Evolutionary conservation across 2,888 invertebrate species (phyloP).

Genomic region (Calliphora vomitoria): DNA sequence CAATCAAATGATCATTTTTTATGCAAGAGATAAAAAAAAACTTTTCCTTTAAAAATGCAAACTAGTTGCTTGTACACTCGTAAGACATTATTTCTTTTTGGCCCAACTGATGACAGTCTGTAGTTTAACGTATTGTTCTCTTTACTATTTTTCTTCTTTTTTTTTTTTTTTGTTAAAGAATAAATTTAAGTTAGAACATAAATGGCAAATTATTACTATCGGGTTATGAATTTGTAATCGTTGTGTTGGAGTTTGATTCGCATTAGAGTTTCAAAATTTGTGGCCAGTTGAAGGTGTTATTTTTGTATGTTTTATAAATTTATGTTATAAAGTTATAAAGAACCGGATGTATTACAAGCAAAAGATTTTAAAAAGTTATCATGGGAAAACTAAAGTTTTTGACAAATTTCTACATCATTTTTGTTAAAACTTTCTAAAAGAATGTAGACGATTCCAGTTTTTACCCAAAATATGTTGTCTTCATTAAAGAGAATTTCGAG

Average conservation of each 20-base stretch:
- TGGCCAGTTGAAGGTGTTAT: background rate
- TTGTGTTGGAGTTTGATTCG: background rate
- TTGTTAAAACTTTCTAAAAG: too few relatives aligned
- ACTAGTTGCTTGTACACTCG: background rate
- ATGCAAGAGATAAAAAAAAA: slow-evolving; percentile 47
- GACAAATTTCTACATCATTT: too few relatives aligned
- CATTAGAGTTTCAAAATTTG: background rate
- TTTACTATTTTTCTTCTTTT: background rate
- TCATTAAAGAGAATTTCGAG: too few relatives aligned
- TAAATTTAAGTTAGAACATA: slow-evolving; percentile 21
- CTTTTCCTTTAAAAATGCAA: slow-evolving; percentile 24
- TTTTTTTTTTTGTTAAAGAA: background rate
- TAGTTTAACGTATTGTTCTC: background rate
- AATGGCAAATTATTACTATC: slow-evolving; percentile 38
- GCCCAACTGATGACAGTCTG: background rate
- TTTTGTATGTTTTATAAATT: background rate
- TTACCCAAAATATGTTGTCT: too few relatives aligned
- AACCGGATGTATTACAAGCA: background rate
- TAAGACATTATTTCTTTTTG: background rate
- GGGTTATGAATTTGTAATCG: slow-evolving; percentile 35
- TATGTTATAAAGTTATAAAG: background rate
- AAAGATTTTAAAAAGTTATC: too few relatives aligned
- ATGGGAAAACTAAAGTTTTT: too few relatives aligned
- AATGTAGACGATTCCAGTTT: too few relatives aligned
- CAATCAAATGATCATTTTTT: slow-evolving; percentile 40